Conservation (phyloP, 2,888 invertebrate genomes). For the Noctua pronuba region DNA sequence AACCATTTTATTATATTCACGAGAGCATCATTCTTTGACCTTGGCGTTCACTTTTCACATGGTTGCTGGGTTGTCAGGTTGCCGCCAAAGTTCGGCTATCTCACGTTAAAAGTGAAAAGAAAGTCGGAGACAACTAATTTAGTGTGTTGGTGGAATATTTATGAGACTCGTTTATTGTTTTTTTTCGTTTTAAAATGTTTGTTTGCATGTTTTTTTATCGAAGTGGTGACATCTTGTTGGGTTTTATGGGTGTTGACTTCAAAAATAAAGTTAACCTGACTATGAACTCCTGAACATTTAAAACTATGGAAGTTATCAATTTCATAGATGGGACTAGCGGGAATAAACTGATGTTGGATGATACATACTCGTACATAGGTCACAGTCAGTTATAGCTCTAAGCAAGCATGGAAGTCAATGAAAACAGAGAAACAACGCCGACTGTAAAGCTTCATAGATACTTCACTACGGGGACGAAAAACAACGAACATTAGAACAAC, state of each 20-base stretch:
- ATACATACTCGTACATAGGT: background rate
- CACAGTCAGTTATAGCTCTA: background rate
- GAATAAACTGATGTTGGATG: background rate
- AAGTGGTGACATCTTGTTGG: background rate
- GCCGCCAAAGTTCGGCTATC: slow-evolving; percentile 28
- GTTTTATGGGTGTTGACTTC: background rate
- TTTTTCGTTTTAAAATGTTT: background rate
- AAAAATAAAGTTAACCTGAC: background rate
- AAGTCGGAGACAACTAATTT: slow-evolving; percentile 49
- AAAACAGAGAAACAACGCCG: background rate
- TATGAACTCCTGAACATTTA: background rate
- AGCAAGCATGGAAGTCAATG: too few relatives aligned
- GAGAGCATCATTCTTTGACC: slow-evolving; percentile 54
- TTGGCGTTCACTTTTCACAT: slow-evolving; percentile 62
- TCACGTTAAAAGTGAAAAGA: slow-evolving; percentile 65
- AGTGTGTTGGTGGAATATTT: slow-evolving; percentile 41
- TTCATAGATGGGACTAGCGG: background rate
- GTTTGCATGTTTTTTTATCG: background rate
- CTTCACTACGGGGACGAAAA: background rate
- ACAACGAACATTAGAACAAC: background rate
- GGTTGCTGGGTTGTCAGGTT: slow-evolving; percentile 21
- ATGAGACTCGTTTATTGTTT: slow-evolving; percentile 19
- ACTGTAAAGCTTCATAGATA: background rate
- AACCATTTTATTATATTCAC: slow-evolving; percentile 37
- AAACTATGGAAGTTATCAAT: too few relatives aligned